Evolutionary conservation across 2,797 vertebrate species (phyloP).

Genomic region (Buphagus erythrorhynchus): DNA sequence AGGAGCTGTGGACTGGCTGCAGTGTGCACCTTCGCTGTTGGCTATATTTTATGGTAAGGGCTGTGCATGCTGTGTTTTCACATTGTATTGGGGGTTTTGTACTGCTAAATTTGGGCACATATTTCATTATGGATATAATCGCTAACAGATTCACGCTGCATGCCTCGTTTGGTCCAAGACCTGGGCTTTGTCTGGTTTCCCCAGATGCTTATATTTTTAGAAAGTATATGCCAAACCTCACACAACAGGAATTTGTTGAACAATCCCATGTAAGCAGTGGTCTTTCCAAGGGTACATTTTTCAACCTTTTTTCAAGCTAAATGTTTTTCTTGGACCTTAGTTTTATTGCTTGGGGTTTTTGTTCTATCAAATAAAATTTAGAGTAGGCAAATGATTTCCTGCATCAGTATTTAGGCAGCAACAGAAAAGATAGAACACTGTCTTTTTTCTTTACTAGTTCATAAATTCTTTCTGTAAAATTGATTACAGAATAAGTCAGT

Average conservation of each 20-base stretch:
- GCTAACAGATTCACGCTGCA: constrained; percentile 73
- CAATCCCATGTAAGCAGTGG: constrained; percentile 79
- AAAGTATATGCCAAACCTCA: constrained; percentile 80
- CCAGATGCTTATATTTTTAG: constrained; percentile 81
- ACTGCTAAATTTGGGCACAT: constrained; percentile 76
- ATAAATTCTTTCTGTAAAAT: constrained; percentile 19
- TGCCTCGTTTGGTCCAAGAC: constrained; percentile 76
- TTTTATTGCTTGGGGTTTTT: constrained; percentile 71
- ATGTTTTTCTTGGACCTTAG: constrained; percentile 74
- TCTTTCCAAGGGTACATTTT: constrained; percentile 78
- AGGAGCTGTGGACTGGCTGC: constrained; percentile 87
- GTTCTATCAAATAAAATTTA: constrained; percentile 53
- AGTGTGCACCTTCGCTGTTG: constrained; percentile 88
- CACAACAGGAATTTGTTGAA: constrained; percentile 81
- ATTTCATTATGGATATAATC: constrained; percentile 76
- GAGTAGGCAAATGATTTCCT: constrained; percentile 54
- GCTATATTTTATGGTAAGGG: constrained; percentile 94
- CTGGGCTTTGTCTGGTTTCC: constrained; percentile 81
- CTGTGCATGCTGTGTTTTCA: constrained; percentile 55
- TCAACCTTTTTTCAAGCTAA: constrained; percentile 75
- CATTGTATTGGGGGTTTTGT: constrained; percentile 62
- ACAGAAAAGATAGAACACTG: constrained; percentile 25
- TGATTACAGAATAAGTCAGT: constrained; percentile 19
- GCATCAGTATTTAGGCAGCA: neutral
- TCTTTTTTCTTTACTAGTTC: constrained; percentile 21